Conservation (phyloP, 2,797 vertebrate species). For the Argentina silus region DNA sequence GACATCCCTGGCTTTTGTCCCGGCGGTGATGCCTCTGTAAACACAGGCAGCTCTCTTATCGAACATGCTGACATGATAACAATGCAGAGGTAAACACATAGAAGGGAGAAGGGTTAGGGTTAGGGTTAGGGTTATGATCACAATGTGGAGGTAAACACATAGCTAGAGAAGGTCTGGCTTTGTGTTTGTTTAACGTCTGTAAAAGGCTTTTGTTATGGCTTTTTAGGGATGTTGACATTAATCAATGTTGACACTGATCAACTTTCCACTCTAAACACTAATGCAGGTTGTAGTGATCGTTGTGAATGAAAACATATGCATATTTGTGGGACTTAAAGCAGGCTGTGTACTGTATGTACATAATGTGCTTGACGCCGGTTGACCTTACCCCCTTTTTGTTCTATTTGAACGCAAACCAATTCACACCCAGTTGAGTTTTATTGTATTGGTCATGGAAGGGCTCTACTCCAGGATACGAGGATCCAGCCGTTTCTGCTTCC, state of each 20-base stretch:
- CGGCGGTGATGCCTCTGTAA: conserved; percentile 55
- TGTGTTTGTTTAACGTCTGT: neutral
- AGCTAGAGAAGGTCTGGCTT: neutral
- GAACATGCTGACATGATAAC: conserved; percentile 59
- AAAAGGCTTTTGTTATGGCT: neutral
- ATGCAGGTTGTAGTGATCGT: too few relatives aligned
- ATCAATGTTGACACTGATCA: too few relatives aligned
- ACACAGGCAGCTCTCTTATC: conserved; percentile 49
- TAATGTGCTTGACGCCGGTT: too few relatives aligned
- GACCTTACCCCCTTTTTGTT: too few relatives aligned
- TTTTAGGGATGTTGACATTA: neutral
- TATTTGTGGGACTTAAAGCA: neutral
- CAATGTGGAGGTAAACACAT: too few relatives aligned
- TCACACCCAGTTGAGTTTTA: conserved; percentile 44
- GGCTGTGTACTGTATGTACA: too few relatives aligned
- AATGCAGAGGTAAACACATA: conserved; percentile 44
- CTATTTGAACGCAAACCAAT: too few relatives aligned
- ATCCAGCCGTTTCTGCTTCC: conserved; percentile 55
- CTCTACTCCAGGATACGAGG: conserved; percentile 33
- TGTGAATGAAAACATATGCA: neutral
- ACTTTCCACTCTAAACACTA: neutral
- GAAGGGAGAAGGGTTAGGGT: too few relatives aligned
- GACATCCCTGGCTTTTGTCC: conserved; percentile 58
- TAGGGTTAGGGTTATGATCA: too few relatives aligned
- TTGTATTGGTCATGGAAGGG: conserved; percentile 50